Base-by-base conservation (phyloP, 2,113 vertebrate species). In the Myxocyprinus asiaticus region DNA sequence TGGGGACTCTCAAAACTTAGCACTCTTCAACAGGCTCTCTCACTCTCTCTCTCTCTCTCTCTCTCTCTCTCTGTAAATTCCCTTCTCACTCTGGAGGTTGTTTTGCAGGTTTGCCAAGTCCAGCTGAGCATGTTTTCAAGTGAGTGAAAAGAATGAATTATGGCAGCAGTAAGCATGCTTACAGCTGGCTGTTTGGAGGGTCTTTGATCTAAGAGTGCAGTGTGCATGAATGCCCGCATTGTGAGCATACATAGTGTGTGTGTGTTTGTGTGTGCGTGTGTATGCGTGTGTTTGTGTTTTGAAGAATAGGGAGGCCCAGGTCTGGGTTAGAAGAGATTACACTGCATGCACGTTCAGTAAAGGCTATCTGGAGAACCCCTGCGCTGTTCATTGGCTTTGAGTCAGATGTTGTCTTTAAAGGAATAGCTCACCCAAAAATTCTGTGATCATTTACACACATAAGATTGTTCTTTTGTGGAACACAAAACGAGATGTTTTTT, bases 201-300 rank as follows among this genome's bases (percentile, higher is more conserved):
- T 85, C 47, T 97, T 98, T 99, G 96, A 98, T 98, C 96, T 96
- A 94, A 88, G 92, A 94, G 95, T 94, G 93, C 93, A 94, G 93
- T 91, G 89, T 90, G 95, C 94, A 94, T 97, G 96, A 98, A 98
- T 98, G 95, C 95, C 94, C 94, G 95, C 95, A 98, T 98, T 98
- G 95, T 98, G 95, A n/a, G 93, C 94, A 93, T 95, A 94, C 94
- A 95, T 95, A 97, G 95, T 95, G 96, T 95, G 95, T 94, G 93
- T 85, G 76, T 48, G 68, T 63, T 62, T 59, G 68, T 63, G 76
- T 75, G 68, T 74, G 79, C 47, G 79, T 61, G 14, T 81, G 84
- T 86, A 77, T 63, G 80, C 63, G 71, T 94, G 91, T 93, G 94
- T 33, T 1, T 33, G 22, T 33, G 22, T 33, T 33, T 33, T 1